A percentile compares a stretch with the other conserved stretches of the same genome.
phyloP scores from a whole-genome alignment of 2,888 invertebrate genomes.

The Calameuta idolon region DNA sequence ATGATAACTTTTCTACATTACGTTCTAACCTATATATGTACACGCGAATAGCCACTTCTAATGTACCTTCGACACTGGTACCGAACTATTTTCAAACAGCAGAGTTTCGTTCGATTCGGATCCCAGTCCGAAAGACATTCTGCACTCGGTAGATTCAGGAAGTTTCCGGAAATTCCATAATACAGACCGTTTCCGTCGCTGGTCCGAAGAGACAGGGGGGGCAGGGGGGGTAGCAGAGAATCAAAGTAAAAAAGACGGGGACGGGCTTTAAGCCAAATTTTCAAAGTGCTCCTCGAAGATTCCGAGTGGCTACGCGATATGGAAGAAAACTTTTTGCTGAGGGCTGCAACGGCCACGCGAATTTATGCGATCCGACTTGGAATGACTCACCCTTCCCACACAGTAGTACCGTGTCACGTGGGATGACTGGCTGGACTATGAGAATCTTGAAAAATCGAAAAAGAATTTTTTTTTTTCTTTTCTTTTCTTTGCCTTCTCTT shows the following conservation, averaged over 20 bases:
- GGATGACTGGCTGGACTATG: not conserved
- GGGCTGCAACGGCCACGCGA: not conserved
- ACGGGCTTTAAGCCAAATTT: not conserved
- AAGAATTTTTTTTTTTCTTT: not conserved
- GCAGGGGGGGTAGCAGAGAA: not conserved
- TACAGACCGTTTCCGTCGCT: not conserved
- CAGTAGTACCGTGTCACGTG: not conserved
- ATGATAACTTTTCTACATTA: not conserved
- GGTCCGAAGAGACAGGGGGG: not conserved
- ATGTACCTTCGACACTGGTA: not conserved
- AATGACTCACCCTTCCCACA: not conserved
- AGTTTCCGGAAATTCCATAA: not conserved
- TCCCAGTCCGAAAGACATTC: not conserved
- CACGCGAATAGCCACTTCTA: not conserved
- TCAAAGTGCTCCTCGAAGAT: not conserved
- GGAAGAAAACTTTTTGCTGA: not conserved
- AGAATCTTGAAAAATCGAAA: not conserved
- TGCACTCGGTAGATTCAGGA: not conserved
- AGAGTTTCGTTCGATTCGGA: not conserved
- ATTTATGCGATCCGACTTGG: not conserved
- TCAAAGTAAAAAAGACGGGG: not conserved
- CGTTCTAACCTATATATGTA: not conserved
- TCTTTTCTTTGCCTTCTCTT: not conserved
- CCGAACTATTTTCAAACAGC: not conserved
- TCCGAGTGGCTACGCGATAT: not conserved